These are phyloP conservation scores for Xyrauchen texanus DNA, from an alignment of 2,113 vertebrate genomes.

Conservation along the genomic window DNA sequence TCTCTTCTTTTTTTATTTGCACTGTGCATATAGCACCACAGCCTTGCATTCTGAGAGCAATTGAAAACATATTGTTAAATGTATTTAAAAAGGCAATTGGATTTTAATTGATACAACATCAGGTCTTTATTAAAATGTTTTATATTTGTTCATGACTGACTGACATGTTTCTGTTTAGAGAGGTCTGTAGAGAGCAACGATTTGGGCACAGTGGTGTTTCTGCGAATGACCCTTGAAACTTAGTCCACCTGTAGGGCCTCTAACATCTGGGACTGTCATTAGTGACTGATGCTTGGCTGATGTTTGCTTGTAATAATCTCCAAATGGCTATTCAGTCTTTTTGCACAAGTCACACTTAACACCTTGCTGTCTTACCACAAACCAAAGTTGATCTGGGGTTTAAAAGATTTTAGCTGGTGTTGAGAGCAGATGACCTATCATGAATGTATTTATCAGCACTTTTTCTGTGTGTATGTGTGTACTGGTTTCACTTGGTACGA, in stretches of 20 bases:
- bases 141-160: not conserved
- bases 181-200: not conserved
- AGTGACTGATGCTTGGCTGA: slow-evolving; percentile 34
- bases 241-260: slow-evolving; percentile 40
- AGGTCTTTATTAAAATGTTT: not conserved
- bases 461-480: not conserved
- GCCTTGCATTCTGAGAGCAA: no score
- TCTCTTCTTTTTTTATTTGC: no score
- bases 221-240: slow-evolving; percentile 48
- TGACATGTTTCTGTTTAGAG: not conserved
- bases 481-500: not conserved
- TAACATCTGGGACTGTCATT: slow-evolving; percentile 46
- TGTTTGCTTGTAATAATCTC: slow-evolving; percentile 36
- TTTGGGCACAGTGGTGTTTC: slow-evolving; percentile 22
- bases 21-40: no score
- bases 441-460: not conserved
- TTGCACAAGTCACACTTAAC: slow-evolving; percentile 20
- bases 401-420: no score
- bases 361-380: not conserved
- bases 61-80: no score
- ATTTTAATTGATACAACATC: not conserved
- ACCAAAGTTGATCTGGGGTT: not conserved
- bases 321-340: slow-evolving; percentile 28
- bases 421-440: slow-evolving; percentile 4
- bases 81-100: not conserved